Conservation (phyloP, 2,113 vertebrate genomes). For the Sterrhoptilus dennistouni region DNA sequence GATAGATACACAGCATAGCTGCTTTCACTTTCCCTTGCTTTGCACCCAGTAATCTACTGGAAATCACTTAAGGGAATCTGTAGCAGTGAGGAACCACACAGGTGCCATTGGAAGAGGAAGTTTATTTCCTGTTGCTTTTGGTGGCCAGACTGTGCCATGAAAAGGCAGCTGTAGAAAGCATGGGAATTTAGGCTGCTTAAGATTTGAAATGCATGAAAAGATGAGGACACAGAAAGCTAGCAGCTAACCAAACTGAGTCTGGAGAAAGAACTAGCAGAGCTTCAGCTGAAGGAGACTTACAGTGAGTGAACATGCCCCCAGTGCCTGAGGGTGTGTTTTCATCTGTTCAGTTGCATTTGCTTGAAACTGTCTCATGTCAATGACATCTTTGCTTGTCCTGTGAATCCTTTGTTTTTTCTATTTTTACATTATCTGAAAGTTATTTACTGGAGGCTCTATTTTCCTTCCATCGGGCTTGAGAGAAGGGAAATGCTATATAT, state of each 20-base stretch:
- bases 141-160: neutral
- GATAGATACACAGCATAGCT: neutral
- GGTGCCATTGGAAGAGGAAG: neutral
- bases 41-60: neutral
- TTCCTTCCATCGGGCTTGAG: neutral
- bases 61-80: neutral
- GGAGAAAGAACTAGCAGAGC: neutral
- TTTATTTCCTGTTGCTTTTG: neutral
- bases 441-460: conserved; percentile 30
- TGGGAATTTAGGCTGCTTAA: neutral
- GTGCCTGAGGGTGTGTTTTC: conserved; percentile 9
- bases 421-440: conserved; percentile 12
- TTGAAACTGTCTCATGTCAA: conserved; percentile 18
- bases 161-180: neutral
- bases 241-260: neutral
- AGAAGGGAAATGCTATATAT: neutral
- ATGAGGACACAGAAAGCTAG: neutral
- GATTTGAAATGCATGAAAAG: neutral
- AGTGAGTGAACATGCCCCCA: neutral
- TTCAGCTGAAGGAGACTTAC: neutral
- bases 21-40: neutral
- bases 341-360: conserved; percentile 40
- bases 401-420: conserved; percentile 25
- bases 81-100: neutral
- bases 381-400: neutral